Evolutionary conservation across 53 echinoderm and acorn worm genomes (phyloP), one percentile per base, ranked within the genome.

Genomic region (Hippasteria phrygiana): DNA sequence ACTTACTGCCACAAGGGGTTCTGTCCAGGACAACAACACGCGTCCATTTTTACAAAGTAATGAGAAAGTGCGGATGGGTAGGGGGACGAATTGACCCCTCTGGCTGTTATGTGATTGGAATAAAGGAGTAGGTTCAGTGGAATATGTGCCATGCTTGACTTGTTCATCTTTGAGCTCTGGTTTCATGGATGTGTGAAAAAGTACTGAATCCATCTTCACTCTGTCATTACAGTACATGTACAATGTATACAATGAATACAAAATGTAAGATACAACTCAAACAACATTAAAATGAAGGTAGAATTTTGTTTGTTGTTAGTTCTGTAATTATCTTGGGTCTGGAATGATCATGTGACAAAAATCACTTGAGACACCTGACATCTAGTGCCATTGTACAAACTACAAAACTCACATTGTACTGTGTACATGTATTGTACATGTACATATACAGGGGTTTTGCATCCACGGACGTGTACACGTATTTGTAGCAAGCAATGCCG

Each of bases 61-160:
- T 70, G 70, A 63, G 67, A 71, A 36, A 71, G 53, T 71, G 53
- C 45, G 67, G 83, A 45, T 35, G 85, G 85, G 70, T 27, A 34
- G 50, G 62, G 79, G 38, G 43, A 24, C 71, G 70, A 45, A 48
- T 48, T 36, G 11, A 11, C 27, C 40, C 70, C 59, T 71, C 53
- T 48, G 71, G 71, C 71, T 71, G n/a, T 17, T n/a, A 32, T 85
- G 47, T 32, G 32, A 33, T 35, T 53, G 34, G 71, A 69, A 71
- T 70, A 71, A 71, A 85, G 36, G 71, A 46, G 13, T 39, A 53
- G 85, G 79, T 85, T 85, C 85, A 71, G 51, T 24, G 69, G 85
- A 70, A 85, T 71, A 55, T 85, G 26, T 85, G 85, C 34, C 85
- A 71, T 36, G 42, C 46, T 45, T n/a, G n/a, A n/a, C n/a, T n/a